Percentiles rank a stretch among this genome's conserved stretches.
These are phyloP conservation scores for Drosophila aldrichi DNA, from an alignment of 2,888 invertebrate genomes.

Conservation along the genomic window DNA sequence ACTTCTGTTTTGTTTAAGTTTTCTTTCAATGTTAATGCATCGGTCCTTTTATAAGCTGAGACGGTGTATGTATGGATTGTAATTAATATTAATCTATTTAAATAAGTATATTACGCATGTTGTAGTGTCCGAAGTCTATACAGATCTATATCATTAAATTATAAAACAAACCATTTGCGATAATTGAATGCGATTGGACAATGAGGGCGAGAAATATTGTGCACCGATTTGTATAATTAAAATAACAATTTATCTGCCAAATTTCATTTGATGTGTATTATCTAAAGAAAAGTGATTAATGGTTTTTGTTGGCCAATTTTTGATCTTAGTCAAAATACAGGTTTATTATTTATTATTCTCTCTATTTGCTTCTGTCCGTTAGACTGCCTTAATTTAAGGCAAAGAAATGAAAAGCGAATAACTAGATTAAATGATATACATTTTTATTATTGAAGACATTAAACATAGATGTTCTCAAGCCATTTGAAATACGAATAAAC, in stretches of 20 bases:
- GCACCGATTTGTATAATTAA: slow-evolving; percentile 13
- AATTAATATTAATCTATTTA: slow-evolving; percentile 55
- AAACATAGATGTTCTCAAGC: slow-evolving; percentile 16
- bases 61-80: slow-evolving; percentile 52
- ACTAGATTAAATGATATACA: background rate
- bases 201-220: background rate
- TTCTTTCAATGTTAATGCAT: too few species aligned
- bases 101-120: slow-evolving; percentile 51
- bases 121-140: slow-evolving; percentile 63
- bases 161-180: slow-evolving; percentile 36
- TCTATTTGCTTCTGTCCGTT: background rate
- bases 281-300: background rate
- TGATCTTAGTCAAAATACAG: background rate
- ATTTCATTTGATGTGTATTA: background rate
- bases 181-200: slow-evolving; percentile 16
- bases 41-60: too few species aligned
- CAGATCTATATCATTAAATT: slow-evolving; percentile 72
- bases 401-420: background rate
- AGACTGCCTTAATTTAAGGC: background rate
- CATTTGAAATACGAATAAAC: slow-evolving; percentile 20
- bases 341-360: background rate
- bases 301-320: background rate
- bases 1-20: too few species aligned
- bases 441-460: slow-evolving; percentile 23
- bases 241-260: slow-evolving; percentile 4